Conservation (phyloP, 2,888 invertebrate species). For the Drosophila siamana region DNA sequence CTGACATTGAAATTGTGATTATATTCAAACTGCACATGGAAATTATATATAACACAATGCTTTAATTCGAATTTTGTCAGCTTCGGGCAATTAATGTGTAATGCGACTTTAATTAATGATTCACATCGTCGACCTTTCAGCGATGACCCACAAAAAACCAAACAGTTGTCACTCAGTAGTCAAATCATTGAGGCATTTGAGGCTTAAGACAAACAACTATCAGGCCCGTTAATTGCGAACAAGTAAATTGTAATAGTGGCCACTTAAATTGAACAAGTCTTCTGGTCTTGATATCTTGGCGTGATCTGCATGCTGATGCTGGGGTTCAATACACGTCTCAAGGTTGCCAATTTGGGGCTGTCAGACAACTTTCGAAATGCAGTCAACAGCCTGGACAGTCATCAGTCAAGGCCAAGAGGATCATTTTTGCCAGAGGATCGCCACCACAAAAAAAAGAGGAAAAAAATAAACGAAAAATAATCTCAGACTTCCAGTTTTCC, state of each 20-base stretch:
- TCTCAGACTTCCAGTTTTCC: constrained; percentile 47
- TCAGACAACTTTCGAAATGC: constrained; percentile 75
- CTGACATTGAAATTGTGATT: constrained; percentile 73
- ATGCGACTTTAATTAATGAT: constrained; percentile 58
- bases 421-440: constrained; percentile 30
- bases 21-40: constrained; percentile 42
- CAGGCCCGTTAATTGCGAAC: constrained; percentile 26
- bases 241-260: constrained; percentile 2
- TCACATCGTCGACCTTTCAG: constrained; percentile 59
- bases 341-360: constrained; percentile 62
- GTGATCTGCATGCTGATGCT: constrained; percentile 24
- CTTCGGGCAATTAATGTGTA: constrained; percentile 59
- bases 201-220: constrained; percentile 17
- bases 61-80: constrained; percentile 60
- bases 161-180: constrained; percentile 37
- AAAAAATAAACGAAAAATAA: background rate
- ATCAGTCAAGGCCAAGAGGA: constrained; percentile 63
- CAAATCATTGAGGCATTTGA: background rate
- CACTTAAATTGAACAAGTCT: constrained; percentile 14
- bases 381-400: constrained; percentile 35
- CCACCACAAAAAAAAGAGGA: background rate
- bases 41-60: constrained; percentile 36
- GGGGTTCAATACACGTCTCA: constrained; percentile 66
- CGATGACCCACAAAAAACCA: constrained; percentile 22
- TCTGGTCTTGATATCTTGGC: constrained; percentile 21